Conservation (phyloP, 2,888 invertebrate genomes). For the Galerucella calmariensis region DNA sequence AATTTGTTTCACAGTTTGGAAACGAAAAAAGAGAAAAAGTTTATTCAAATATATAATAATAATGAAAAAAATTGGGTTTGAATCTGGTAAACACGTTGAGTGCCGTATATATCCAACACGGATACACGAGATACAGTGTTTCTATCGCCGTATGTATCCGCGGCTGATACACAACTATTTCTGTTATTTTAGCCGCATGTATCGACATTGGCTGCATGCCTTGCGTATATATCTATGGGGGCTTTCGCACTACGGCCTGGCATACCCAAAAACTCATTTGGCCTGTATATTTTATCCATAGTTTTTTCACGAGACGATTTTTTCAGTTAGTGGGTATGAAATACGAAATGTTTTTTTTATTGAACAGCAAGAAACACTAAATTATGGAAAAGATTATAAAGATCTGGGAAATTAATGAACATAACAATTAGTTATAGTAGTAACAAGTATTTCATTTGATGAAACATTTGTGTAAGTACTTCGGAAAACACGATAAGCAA, state of each 20-base stretch:
- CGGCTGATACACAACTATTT: not conserved
- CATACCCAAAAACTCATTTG: conserved; percentile 12
- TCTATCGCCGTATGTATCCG: too few species aligned
- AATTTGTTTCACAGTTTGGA: too few species aligned
- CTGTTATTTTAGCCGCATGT: conserved; percentile 8
- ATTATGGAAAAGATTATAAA: conserved; percentile 12
- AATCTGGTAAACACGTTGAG: too few species aligned
- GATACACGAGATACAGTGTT: too few species aligned
- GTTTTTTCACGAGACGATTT: conserved; percentile 18
- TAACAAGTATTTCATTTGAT: conserved; percentile 32
- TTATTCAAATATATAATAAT: too few species aligned
- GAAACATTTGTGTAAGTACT: conserved; percentile 12
- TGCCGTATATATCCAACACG: too few species aligned
- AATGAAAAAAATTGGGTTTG: too few species aligned
- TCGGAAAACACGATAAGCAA: conserved; percentile 8
- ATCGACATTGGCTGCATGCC: conserved; percentile 5
- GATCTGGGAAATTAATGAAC: conserved; percentile 1
- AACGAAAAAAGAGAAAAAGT: too few species aligned
- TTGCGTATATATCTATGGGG: conserved; percentile 14
- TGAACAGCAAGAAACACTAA: conserved; percentile 12
- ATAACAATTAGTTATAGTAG: conserved; percentile 7
- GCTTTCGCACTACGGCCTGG: conserved; percentile 10
- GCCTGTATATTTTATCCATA: not conserved
- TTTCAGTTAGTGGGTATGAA: conserved; percentile 17
- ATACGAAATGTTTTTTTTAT: not conserved